A percentile compares a stretch with the other conserved stretches of the same genome.
Evolutionary conservation across 1,140 invertebrate species (phyloP).

Genomic region (Neodiprion lecontei): DNA sequence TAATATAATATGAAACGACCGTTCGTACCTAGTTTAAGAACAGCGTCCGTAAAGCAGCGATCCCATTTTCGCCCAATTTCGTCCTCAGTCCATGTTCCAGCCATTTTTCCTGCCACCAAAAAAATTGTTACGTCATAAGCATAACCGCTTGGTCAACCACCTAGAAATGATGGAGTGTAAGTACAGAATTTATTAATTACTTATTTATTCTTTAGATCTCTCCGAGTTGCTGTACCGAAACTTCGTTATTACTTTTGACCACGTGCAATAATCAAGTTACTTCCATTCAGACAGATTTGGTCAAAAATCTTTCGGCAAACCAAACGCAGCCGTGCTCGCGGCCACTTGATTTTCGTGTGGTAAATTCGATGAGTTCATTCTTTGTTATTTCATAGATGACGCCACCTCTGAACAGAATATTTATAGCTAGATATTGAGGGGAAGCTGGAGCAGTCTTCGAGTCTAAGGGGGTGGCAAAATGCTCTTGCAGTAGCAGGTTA

Average conservation of each 20-base stretch:
- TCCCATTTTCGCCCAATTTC: slow-evolving; percentile 64
- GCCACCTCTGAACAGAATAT: no score
- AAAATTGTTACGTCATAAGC: slow-evolving; percentile 1
- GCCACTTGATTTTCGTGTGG: no score
- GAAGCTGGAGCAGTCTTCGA: no score
- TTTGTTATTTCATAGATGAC: no score
- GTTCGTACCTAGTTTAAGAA: slow-evolving; percentile 60
- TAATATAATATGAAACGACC: slow-evolving; percentile 9
- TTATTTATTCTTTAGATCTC: not conserved
- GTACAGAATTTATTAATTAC: not conserved
- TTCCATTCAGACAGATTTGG: not conserved
- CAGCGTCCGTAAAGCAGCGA: slow-evolving; percentile 58
- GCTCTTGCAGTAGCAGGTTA: no score
- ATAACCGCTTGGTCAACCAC: no score
- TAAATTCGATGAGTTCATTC: no score
- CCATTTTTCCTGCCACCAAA: slow-evolving; percentile 51
- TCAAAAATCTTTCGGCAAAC: not conserved
- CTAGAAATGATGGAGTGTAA: no score
- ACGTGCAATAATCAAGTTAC: not conserved
- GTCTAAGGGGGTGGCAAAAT: no score
- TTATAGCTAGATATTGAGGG: no score
- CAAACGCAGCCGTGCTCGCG: not conserved
- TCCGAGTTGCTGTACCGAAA: not conserved
- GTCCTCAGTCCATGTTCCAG: slow-evolving; percentile 53
- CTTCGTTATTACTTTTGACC: not conserved